Conservation (phyloP, 2,113 vertebrate species). For the Pangasianodon hypophthalmus region DNA sequence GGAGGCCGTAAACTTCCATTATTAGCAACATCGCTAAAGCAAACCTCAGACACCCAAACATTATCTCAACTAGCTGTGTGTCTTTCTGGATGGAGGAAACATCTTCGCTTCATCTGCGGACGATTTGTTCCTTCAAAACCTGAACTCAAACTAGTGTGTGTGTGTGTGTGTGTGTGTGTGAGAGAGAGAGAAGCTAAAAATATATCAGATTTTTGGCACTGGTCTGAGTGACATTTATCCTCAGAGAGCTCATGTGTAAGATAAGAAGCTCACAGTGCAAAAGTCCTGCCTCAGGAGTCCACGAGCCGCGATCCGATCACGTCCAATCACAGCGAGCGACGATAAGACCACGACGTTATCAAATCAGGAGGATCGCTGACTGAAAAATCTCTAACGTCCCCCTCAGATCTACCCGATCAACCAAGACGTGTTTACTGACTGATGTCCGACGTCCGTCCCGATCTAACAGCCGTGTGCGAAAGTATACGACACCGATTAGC, state of each 20-base stretch:
- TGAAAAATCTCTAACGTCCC: neutral
- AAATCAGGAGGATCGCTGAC: neutral
- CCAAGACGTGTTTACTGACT: neutral
- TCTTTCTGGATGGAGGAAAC: neutral
- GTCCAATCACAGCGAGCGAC: neutral
- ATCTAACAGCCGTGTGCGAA: too few relatives aligned
- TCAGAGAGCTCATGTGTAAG: constrained; percentile 9
- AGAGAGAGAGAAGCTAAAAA: neutral
- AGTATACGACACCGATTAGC: neutral
- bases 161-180: neutral
- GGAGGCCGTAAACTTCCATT: neutral
- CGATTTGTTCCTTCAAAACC: neutral
- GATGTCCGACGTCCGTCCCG: neutral
- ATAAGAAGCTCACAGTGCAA: neutral
- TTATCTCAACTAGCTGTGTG: neutral
- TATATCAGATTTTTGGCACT: constrained; percentile 5
- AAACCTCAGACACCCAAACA: neutral
- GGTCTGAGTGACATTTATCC: constrained; percentile 33
- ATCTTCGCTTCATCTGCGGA: neutral
- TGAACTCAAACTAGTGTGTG: neutral
- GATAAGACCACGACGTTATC: neutral
- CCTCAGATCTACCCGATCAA: neutral
- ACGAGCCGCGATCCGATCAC: neutral
- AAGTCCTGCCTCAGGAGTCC: neutral
- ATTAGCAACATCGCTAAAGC: neutral